A percentile compares a stretch with the other conserved stretches of the same genome.
These are phyloP conservation scores for Choristoneura fumiferana DNA, from an alignment of 1,140 invertebrate genomes.

Conservation along the genomic window DNA sequence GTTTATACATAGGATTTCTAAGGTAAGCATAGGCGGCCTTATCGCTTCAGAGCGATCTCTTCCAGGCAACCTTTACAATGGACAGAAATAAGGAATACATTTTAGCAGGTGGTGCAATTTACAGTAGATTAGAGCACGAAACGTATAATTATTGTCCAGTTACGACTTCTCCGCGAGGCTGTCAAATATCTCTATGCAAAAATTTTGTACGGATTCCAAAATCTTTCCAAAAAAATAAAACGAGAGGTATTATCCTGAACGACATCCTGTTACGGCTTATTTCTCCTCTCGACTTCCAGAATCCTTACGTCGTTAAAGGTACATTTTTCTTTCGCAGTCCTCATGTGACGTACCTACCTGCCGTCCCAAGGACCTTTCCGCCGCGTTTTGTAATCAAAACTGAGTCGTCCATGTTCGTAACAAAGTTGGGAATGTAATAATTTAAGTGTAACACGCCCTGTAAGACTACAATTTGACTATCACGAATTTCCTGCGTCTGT, in stretches of 20 bases:
- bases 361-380: constrained; percentile 62
- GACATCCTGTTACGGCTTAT: constrained; percentile 75
- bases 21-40: too few species aligned
- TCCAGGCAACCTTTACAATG: too few species aligned
- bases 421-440: constrained; percentile 75
- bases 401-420: constrained; percentile 62
- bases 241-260: constrained; percentile 70
- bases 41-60: too few species aligned
- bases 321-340: constrained; percentile 77
- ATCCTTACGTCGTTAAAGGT: constrained; percentile 75
- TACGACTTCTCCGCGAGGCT: too few species aligned
- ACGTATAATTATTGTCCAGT: too few species aligned
- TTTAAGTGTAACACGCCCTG: constrained; percentile 67
- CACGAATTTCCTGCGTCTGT: constrained; percentile 69
- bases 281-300: constrained; percentile 66
- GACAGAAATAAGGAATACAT: too few species aligned
- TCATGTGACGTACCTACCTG: constrained; percentile 69
- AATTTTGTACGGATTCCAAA: background rate
- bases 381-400: constrained; percentile 61
- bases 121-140: too few species aligned
- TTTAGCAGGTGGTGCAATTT: too few species aligned
- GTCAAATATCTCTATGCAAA: background rate
- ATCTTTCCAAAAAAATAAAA: constrained; percentile 53
- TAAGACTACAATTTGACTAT: constrained; percentile 78
- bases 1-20: too few species aligned